Conservation (phyloP, 1,140 invertebrate genomes). For the Scylla paramamosain region DNA sequence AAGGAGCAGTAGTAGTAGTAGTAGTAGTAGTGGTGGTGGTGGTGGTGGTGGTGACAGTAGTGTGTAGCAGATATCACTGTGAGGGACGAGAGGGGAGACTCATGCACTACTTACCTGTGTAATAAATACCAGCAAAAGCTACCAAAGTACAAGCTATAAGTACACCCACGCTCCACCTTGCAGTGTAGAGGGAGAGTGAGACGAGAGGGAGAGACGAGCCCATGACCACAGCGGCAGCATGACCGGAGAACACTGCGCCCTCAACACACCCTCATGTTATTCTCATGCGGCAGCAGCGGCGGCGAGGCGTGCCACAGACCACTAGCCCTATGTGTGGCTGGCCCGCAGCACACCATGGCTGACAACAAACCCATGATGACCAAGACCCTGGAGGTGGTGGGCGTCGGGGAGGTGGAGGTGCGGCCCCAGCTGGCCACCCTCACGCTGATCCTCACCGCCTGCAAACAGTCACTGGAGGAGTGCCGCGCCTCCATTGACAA, state of each 20-base stretch:
- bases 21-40: too few species aligned
- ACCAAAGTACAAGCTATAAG: too few species aligned
- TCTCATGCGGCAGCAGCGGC: too few species aligned
- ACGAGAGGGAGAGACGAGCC: not conserved
- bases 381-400: constrained; percentile 60
- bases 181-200: too few species aligned
- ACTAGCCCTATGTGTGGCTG: not conserved
- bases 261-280: not conserved
- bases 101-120: too few species aligned
- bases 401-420: constrained; percentile 62
- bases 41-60: too few species aligned
- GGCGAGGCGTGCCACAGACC: not conserved
- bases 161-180: too few species aligned
- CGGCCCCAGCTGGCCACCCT: constrained; percentile 46
- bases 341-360: not conserved
- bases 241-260: not conserved
- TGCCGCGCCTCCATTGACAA: constrained; percentile 61
- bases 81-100: too few species aligned
- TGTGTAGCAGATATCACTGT: too few species aligned
- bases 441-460: constrained; percentile 23
- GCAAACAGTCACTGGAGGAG: constrained; percentile 48
- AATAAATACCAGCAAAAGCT: too few species aligned
- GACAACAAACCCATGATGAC: not conserved
- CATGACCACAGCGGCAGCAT: not conserved
- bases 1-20: too few species aligned